phyloP scores from a whole-genome alignment of 2,888 invertebrate species.

The Pherbina coryleti region DNA sequence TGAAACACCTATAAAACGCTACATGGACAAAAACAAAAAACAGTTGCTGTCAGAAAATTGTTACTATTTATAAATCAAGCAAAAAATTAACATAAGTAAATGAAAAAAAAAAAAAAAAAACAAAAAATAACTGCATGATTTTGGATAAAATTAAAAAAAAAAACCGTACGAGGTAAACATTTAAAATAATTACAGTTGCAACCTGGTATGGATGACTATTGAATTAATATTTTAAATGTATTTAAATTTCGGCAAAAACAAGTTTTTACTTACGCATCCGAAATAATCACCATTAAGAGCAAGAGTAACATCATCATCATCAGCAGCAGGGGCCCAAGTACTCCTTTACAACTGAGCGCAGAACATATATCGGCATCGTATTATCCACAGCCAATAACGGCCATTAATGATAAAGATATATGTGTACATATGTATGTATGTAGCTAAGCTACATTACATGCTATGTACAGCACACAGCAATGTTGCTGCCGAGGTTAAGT shows the following conservation, averaged over 20 bases:
- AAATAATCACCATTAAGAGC: neutral
- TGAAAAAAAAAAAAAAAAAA: neutral
- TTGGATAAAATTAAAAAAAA: neutral
- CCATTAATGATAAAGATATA: neutral
- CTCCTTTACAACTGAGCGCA: conserved; percentile 8
- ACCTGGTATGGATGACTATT: neutral
- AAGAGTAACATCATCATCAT: neutral
- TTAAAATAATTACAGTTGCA: conserved; percentile 5
- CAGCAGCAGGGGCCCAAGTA: neutral
- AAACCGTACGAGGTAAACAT: conserved; percentile 14
- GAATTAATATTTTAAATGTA: neutral
- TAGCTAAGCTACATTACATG: neutral
- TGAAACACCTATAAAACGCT: conserved; percentile 10
- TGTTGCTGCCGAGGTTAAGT: conserved; percentile 26
- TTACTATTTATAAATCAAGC: conserved; percentile 10
- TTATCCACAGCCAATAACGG: neutral
- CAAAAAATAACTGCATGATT: neutral
- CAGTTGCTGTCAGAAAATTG: neutral
- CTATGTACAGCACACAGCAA: neutral
- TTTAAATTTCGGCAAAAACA: conserved; percentile 30
- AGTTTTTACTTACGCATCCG: conserved; percentile 33
- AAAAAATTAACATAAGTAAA: conserved; percentile 31
- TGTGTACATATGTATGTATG: neutral
- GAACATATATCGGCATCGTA: neutral
- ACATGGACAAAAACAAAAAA: conserved; percentile 10